These are phyloP conservation scores for Hylaeus anthracinus DNA, from an alignment of 1,140 invertebrate genomes.

Conservation along the genomic window DNA sequence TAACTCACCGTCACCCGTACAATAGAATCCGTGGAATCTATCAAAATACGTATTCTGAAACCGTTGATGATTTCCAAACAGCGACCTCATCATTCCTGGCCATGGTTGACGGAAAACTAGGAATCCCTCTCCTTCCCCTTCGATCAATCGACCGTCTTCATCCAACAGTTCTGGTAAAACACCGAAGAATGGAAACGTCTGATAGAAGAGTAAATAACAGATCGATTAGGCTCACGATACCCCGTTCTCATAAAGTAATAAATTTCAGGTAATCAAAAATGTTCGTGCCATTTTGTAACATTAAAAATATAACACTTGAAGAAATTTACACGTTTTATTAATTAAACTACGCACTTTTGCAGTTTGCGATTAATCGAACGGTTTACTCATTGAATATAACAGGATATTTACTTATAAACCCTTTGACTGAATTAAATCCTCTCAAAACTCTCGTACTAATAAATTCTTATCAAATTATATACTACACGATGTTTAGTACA, in stretches of 20 bases:
- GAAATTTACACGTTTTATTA: too few species aligned
- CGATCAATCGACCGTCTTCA: constrained; percentile 92
- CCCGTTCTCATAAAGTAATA: not conserved
- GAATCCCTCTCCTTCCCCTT: constrained; percentile 95
- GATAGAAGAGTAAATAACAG: constrained; percentile 18
- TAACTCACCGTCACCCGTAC: constrained; percentile 95
- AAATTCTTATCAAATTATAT: too few species aligned
- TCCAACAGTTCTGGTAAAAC: constrained; percentile 93
- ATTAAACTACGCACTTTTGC: too few species aligned
- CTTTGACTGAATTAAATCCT: too few species aligned
- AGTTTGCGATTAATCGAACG: too few species aligned
- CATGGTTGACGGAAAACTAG: constrained; percentile 96
- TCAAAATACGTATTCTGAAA: constrained; percentile 98
- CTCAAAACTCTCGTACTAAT: too few species aligned
- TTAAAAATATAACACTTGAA: too few species aligned
- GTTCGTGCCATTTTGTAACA: too few species aligned
- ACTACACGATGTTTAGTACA: too few species aligned
- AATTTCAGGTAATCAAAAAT: too few species aligned
- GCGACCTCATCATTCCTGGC: constrained; percentile 98
- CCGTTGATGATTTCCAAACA: constrained; percentile 95
- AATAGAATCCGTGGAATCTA: constrained; percentile 97
- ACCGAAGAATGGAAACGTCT: constrained; percentile 98
- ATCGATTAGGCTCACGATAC: not conserved
- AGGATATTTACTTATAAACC: too few species aligned
- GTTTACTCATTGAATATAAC: too few species aligned